phyloP scores from a whole-genome alignment of 2,113 vertebrate species.

The Perccottus glenii region DNA sequence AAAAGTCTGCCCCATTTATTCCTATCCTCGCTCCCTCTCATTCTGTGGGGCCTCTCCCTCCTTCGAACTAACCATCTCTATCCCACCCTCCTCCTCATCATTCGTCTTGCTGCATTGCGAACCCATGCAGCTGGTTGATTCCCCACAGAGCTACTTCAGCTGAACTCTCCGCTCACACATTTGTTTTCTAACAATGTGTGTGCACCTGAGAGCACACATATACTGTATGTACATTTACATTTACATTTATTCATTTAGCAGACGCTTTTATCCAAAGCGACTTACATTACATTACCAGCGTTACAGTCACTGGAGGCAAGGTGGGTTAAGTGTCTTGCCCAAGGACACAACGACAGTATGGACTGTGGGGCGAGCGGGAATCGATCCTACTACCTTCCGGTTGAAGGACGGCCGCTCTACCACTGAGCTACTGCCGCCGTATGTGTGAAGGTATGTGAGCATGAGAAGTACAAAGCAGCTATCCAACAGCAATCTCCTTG shows the following conservation, averaged over 20 bases:
- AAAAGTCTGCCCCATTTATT: constrained; percentile 18
- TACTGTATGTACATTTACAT: too few species aligned
- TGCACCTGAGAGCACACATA: neutral
- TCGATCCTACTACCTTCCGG: too few species aligned
- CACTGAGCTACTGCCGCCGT: too few species aligned
- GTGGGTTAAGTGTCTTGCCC: too few species aligned
- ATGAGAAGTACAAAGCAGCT: neutral
- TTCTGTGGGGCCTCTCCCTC: constrained; percentile 4
- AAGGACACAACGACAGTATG: too few species aligned
- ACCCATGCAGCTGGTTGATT: constrained; percentile 53
- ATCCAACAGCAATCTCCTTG: neutral
- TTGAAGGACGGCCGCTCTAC: too few species aligned
- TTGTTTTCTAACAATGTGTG: constrained; percentile 17
- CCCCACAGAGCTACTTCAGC: constrained; percentile 57
- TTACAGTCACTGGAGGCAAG: too few species aligned
- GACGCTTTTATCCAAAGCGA: too few species aligned
- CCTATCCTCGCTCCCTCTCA: constrained; percentile 14
- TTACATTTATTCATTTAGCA: too few species aligned
- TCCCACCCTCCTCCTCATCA: constrained; percentile 37
- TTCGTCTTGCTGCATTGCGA: constrained; percentile 62
- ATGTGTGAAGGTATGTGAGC: neutral
- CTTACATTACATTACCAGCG: too few species aligned
- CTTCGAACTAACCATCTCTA: neutral
- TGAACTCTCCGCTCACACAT: constrained; percentile 33
- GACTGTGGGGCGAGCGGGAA: too few species aligned